These are phyloP conservation scores for Catotricha subobsoleta DNA, from an alignment of 2,888 invertebrate genomes.

Conservation along the genomic window DNA sequence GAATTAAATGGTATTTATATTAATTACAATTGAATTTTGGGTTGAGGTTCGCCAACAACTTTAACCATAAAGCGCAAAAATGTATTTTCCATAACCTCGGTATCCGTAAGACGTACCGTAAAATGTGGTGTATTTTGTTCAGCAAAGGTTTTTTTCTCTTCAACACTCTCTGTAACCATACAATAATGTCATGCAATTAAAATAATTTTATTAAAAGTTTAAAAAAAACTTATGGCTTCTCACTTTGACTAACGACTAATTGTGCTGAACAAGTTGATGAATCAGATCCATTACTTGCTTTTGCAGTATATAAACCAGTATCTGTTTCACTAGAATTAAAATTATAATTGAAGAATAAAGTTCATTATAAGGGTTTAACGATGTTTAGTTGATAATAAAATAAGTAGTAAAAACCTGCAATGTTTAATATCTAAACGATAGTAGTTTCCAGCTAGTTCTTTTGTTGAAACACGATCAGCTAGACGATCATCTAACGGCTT, in stretches of 20 bases:
- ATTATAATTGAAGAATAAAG: not conserved
- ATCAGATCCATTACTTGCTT: conserved; percentile 67
- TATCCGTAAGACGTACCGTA: conserved; percentile 67
- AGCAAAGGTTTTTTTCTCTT: conserved; percentile 48
- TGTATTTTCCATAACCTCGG: conserved; percentile 71
- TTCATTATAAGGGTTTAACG: not conserved
- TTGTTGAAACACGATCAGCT: conserved; percentile 52
- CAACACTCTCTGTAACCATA: conserved; percentile 41
- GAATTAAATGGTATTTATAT: not conserved
- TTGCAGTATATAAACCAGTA: conserved; percentile 77
- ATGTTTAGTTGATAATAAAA: conserved; percentile 8
- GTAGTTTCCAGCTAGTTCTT: conserved; percentile 38
- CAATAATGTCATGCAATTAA: not conserved
- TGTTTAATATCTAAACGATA: conserved; percentile 60
- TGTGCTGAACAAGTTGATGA: conserved; percentile 73
- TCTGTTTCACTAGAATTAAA: conserved; percentile 41
- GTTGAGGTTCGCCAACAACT: conserved; percentile 74
- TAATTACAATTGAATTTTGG: conserved; percentile 79
- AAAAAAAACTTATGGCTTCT: conserved; percentile 21
- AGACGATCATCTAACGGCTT: conserved; percentile 56
- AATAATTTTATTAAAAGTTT: not conserved
- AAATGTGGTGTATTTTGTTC: conserved; percentile 67
- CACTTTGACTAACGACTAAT: conserved; percentile 69
- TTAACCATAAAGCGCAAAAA: conserved; percentile 77
- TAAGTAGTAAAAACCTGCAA: conserved; percentile 28